Conservation (phyloP, 2,797 vertebrate species). For the Poecilia wingei region DNA sequence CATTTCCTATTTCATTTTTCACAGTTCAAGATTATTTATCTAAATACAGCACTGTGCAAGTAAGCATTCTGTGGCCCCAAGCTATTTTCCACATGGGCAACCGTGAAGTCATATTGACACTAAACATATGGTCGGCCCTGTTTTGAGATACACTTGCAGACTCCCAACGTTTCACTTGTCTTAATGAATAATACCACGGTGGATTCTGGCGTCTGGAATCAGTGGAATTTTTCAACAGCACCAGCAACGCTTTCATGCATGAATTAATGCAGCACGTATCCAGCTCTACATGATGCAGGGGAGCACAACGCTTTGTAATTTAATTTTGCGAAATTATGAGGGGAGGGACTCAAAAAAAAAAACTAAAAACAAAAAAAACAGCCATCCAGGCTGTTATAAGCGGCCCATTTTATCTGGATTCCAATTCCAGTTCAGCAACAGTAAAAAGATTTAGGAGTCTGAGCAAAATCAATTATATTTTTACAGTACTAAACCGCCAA, state of each 20-base stretch:
- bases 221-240: constrained; percentile 67
- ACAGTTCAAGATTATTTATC: constrained; percentile 82
- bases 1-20: constrained; percentile 68
- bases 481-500: constrained; percentile 64
- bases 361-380: not conserved
- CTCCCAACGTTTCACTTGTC: constrained; percentile 82
- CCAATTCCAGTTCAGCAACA: constrained; percentile 50
- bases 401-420: constrained; percentile 66
- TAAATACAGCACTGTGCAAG: constrained; percentile 73
- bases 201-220: constrained; percentile 77
- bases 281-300: constrained; percentile 69
- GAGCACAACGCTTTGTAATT: constrained; percentile 70
- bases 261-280: constrained; percentile 74
- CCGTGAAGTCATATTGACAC: constrained; percentile 87
- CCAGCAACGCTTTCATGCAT: constrained; percentile 77
- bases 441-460: constrained; percentile 64
- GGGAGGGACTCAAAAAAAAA: constrained; percentile 37
- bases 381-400: constrained; percentile 51
- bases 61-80: constrained; percentile 76
- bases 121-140: constrained; percentile 85
- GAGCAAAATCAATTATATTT: constrained; percentile 71
- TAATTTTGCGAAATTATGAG: constrained; percentile 69
- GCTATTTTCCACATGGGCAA: constrained; percentile 86
- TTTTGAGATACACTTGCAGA: constrained; percentile 81
- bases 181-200: constrained; percentile 85